These are phyloP conservation scores for Cylindroiulus punctatus DNA, from an alignment of 2,888 invertebrate genomes.

Conservation along the genomic window DNA sequence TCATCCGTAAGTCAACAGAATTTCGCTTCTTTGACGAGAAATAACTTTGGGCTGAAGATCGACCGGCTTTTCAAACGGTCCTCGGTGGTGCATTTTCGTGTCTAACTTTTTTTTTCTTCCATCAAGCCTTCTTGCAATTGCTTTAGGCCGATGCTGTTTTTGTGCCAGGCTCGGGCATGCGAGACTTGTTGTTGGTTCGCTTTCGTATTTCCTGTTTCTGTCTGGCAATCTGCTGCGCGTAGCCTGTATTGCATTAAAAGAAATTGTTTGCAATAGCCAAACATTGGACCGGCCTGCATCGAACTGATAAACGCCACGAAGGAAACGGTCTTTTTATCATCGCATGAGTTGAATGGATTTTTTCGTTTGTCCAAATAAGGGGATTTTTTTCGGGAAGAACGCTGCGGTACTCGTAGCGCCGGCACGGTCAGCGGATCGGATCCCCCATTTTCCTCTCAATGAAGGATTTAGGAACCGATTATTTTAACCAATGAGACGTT, in stretches of 20 bases:
- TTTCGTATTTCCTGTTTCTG: slow-evolving; percentile 23
- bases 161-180: neutral
- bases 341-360: neutral
- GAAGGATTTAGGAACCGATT: neutral
- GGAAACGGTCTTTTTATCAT: neutral
- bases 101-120: neutral
- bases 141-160: neutral
- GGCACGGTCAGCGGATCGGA: neutral
- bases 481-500: neutral
- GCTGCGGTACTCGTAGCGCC: neutral
- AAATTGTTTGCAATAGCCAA: slow-evolving; percentile 38
- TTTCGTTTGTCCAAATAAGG: neutral
- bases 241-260: slow-evolving; percentile 33
- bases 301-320: neutral
- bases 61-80: slow-evolving; percentile 21
- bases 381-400: neutral
- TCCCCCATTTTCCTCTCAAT: neutral
- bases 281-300: neutral
- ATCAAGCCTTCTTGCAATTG: neutral
- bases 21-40: neutral
- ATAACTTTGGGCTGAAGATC: neutral
- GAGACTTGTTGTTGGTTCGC: slow-evolving; percentile 10
- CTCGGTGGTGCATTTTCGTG: neutral
- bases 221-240: neutral
- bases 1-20: slow-evolving; percentile 20